Evolutionary conservation across 2,113 vertebrate species (phyloP).

Genomic region (Cyprinodon variegatus): DNA sequence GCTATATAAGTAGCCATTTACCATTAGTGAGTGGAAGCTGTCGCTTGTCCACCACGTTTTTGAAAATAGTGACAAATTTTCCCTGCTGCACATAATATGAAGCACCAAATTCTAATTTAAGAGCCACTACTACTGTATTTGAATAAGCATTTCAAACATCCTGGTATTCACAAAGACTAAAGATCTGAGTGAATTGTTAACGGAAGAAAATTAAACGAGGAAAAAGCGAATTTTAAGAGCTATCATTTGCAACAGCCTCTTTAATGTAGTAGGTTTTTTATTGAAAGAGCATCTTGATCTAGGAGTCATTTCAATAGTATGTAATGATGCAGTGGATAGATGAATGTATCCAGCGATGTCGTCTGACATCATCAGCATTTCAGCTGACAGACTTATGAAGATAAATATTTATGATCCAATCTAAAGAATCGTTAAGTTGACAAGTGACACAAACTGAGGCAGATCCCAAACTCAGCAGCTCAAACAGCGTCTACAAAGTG

Average conservation of each 20-base stretch:
- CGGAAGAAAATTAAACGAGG: not conserved
- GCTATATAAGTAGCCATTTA: too few relatives aligned
- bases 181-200: not conserved
- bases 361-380: not conserved
- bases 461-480: slow-evolving; percentile 40
- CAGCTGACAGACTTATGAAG: slow-evolving; percentile 5
- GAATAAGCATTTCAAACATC: too few relatives aligned
- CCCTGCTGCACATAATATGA: too few relatives aligned
- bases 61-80: too few relatives aligned
- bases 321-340: not conserved
- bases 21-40: too few relatives aligned
- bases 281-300: not conserved
- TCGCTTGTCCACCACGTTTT: too few relatives aligned
- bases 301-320: not conserved
- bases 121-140: too few relatives aligned
- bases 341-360: not conserved
- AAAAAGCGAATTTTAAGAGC: not conserved
- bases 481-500: slow-evolving; percentile 37
- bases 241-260: not conserved
- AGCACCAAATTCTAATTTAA: too few relatives aligned
- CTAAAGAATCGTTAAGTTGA: slow-evolving; percentile 39
- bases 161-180: not conserved
- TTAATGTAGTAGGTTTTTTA: not conserved
- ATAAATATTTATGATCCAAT: slow-evolving; percentile 32
- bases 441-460: slow-evolving; percentile 37